Evolutionary conservation across 2,888 invertebrate species (phyloP), one percentile per base, ranked within the genome.

Genomic region (Cataglyphis livida): DNA sequence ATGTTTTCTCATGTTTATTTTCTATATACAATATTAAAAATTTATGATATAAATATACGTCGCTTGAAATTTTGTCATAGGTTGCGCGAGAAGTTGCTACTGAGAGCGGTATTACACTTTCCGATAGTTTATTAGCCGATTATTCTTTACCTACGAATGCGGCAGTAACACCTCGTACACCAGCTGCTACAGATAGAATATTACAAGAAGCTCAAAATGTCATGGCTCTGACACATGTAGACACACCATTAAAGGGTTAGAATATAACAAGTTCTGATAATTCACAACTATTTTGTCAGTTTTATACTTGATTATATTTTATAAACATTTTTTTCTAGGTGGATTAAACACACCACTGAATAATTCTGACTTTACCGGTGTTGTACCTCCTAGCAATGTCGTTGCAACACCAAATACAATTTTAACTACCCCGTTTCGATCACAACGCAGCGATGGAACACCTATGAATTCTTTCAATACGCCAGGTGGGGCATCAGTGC

Each of bases 151-250:
- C 97, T 6, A 97, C 97, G 1, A 96, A 96, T 73, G 93, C 95
- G 48, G 95, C 96, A 15, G 96, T 96, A 41, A 97, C 97, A 28
- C 98, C 99, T 1, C 96, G 99, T 83, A 99, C 99, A 0, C 98
- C 99, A 2, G 97, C 98, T 1, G 97, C 96, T 4, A 97, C 97
- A 15, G 98, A 99, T 95, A 95, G 96, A 89, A 97, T 97, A 86
- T 96, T 98, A 85, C 97, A 99, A 96, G 99, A 99, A 95, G 99
- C 99, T 0, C 99, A 99, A 95, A 99, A 99, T 94, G 98, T 99
- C 93, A 99, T 99, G 98, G 99, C 99, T 0, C 95, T 99, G 28
- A 98, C 98, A 0, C 99, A 99, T 94, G 99, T 99, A 1, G 99
- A 99, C 93, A 99, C 99, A 0, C 99, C 99, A 0, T 95, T 99